Base-by-base conservation (phyloP, 2,113 vertebrate species). In the Ardeotis arabs region DNA sequence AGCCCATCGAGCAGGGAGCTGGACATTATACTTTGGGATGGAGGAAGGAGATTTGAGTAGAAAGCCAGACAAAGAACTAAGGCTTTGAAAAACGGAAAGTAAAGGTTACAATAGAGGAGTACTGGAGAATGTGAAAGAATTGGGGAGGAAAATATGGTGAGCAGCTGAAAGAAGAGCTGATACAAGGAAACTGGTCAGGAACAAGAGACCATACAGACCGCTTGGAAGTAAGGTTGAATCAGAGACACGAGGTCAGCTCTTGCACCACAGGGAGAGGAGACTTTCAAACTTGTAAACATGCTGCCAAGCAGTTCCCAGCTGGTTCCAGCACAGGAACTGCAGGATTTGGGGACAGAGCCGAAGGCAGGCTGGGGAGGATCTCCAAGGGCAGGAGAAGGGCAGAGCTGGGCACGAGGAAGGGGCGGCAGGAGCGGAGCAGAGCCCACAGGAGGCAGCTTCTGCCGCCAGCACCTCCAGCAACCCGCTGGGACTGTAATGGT, bases 241-340 rank as follows among this genome's bases (percentile, higher is more conserved):
- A 25, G 70, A 88, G 76, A 73, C 11, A 59, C 59, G 37, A 70
- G 12, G 44, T 93, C 56, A 80, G 49, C 52, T 83, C 35, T 72
- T 37, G 53, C 58, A 83, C 37, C 37, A 24, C 47, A 7, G 39
- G 41, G 18, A n/a, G 7, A 9, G 33, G 21, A 84, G 50, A 69
- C 50, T 59, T 59, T 13, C 35, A 81, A 53, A 55, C 25, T 55
- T 4, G 1, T 25, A 58, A 87, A 81, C 13, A 58, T 0, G 0
- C 59, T 74, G 41, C 27, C 84, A 22, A 55, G 35, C 6, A 62
- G 67, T 33, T 77, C 21, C 62, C 41, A 25, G 55, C 24, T 22
- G 56, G n/a, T 47, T 87, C 69, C 60, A 70, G 3, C 45, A 39
- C 3, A 7, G 35, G 52, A 25, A 24, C 62, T 2, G 2, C 2